phyloP scores from a whole-genome alignment of 2,888 invertebrate genomes.

The Ptycholaimellus sp. region DNA sequence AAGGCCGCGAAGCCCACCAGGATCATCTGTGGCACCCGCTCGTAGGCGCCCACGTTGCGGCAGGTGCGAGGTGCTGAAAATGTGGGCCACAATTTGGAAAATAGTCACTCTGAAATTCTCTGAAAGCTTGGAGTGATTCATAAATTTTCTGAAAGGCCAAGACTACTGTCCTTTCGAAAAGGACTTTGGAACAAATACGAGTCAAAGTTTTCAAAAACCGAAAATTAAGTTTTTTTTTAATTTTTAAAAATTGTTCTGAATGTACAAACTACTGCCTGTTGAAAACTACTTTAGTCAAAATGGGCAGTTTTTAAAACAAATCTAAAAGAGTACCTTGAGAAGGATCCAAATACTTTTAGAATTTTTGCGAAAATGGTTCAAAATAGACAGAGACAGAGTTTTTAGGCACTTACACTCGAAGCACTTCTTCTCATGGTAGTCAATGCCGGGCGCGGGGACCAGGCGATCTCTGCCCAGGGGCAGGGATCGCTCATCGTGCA shows the following conservation, averaged over 20 bases:
- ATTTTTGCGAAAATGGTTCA: too few species aligned
- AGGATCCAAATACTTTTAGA: too few species aligned
- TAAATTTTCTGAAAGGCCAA: not conserved
- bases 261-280: too few species aligned
- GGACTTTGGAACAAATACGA: not conserved
- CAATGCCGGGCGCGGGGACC: slow-evolving; percentile 15
- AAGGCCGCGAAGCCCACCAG: slow-evolving; percentile 25
- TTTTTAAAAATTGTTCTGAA: too few species aligned
- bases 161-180: not conserved
- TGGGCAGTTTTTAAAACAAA: too few species aligned
- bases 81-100: too few species aligned
- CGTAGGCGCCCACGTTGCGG: slow-evolving; percentile 21
- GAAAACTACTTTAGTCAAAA: too few species aligned
- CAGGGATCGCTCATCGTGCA: slow-evolving; percentile 21
- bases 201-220: too few species aligned
- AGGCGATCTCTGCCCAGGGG: slow-evolving; percentile 21
- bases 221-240: too few species aligned
- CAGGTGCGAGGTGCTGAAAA: slow-evolving; percentile 21
- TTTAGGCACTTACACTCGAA: slow-evolving; percentile 16
- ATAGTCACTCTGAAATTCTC: not conserved
- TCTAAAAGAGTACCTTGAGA: too few species aligned
- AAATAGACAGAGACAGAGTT: too few species aligned
- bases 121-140: not conserved
- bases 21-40: slow-evolving; percentile 23
- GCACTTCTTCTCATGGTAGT: slow-evolving; percentile 25